Evolutionary conservation across 2,888 invertebrate genomes (phyloP).

Genomic region (Teleiodes luculella): DNA sequence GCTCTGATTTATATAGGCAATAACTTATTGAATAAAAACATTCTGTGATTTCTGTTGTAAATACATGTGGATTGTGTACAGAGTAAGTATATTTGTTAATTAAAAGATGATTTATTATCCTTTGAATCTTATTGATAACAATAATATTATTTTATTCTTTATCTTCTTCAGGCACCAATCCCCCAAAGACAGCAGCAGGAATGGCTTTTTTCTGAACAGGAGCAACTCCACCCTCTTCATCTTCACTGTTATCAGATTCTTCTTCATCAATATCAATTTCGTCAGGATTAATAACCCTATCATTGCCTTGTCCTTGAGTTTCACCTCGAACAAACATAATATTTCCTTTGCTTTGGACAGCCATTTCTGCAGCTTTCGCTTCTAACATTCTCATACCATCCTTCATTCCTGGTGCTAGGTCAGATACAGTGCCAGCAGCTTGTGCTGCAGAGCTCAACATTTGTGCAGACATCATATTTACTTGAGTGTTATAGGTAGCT

Average conservation of each 20-base stretch:
- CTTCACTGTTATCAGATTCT: slow-evolving; percentile 82
- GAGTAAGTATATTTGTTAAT: slow-evolving; percentile 46
- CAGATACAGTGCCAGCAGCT: slow-evolving; percentile 83
- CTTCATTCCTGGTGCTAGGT: slow-evolving; percentile 85
- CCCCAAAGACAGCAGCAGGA: slow-evolving; percentile 95
- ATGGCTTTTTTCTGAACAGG: slow-evolving; percentile 91
- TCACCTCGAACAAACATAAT: slow-evolving; percentile 93
- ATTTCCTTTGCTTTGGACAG: slow-evolving; percentile 76
- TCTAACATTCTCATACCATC: slow-evolving; percentile 95
- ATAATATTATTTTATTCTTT: slow-evolving; percentile 31
- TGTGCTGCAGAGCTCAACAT: slow-evolving; percentile 90
- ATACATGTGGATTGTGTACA: slow-evolving; percentile 48
- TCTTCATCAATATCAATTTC: slow-evolving; percentile 89
- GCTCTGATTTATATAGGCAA: not conserved
- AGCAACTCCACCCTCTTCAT: slow-evolving; percentile 79
- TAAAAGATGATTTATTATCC: slow-evolving; percentile 52
- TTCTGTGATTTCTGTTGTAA: slow-evolving; percentile 67
- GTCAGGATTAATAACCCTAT: slow-evolving; percentile 90
- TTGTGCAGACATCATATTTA: slow-evolving; percentile 99
- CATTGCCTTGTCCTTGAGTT: slow-evolving; percentile 85
- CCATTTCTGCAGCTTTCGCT: slow-evolving; percentile 88
- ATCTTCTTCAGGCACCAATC: slow-evolving; percentile 70
- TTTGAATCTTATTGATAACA: slow-evolving; percentile 23
- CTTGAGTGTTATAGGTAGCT: slow-evolving; percentile 98
- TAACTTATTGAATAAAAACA: slow-evolving; percentile 32